Conservation (phyloP, 2,888 invertebrate species). For the Drosophila demipolita region DNA sequence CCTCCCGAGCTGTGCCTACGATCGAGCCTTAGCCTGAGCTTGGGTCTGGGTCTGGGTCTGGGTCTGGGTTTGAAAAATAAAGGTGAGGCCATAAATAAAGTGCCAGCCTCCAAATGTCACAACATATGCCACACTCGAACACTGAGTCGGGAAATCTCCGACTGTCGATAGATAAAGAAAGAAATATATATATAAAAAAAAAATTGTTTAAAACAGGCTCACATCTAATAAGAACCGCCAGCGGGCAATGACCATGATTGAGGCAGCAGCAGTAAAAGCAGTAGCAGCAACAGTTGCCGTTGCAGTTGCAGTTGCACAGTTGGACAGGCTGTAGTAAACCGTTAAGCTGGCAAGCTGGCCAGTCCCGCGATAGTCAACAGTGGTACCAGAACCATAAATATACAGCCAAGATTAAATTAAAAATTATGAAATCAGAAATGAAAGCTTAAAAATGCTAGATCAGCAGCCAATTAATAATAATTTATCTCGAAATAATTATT, state of each 20-base stretch:
- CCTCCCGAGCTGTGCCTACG: neutral
- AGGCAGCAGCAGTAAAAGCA: constrained; percentile 84
- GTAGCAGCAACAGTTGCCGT: neutral
- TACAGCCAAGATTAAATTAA: neutral
- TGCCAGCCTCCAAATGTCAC: neutral
- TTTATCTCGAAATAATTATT: neutral
- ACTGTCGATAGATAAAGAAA: neutral
- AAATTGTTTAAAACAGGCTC: neutral
- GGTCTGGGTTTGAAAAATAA: neutral
- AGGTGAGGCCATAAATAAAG: neutral
- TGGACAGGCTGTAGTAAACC: neutral
- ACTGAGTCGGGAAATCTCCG: neutral
- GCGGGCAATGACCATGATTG: constrained; percentile 92
- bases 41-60: neutral
- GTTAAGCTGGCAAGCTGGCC: neutral
- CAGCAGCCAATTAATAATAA: no score
- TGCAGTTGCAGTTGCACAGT: neutral
- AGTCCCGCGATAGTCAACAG: neutral
- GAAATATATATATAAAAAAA: neutral
- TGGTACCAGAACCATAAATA: neutral
- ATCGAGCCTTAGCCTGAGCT: neutral
- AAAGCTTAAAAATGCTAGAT: neutral
- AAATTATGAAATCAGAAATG: neutral
- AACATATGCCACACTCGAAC: constrained; percentile 50
- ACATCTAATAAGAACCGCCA: constrained; percentile 1